A percentile compares a stretch with the other conserved stretches of the same genome.
Evolutionary conservation across 2,797 vertebrate species (phyloP).

Genomic region (Paramormyrops hopkinsi): DNA sequence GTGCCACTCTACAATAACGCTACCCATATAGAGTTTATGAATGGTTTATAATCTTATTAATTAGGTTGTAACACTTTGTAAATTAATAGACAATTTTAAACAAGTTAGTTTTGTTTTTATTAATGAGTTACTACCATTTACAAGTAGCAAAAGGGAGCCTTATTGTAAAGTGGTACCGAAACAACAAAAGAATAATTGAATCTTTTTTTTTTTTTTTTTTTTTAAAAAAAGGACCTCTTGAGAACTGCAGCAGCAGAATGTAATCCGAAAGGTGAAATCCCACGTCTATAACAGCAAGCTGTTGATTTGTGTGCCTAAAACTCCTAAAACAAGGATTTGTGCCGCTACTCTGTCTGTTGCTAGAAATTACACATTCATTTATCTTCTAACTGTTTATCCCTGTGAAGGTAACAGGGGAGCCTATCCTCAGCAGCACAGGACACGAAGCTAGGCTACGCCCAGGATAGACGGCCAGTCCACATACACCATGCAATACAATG

Average conservation of each 20-base stretch:
- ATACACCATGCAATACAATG: background rate
- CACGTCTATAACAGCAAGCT: background rate
- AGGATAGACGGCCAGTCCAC: background rate
- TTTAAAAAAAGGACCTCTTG: no score
- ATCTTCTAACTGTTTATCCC: background rate
- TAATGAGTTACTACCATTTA: background rate
- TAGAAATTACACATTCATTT: background rate
- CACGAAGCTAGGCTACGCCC: background rate
- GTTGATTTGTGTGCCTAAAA: background rate
- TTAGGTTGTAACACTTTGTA: background rate
- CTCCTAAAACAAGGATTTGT: background rate
- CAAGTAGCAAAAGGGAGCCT: background rate
- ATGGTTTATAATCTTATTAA: background rate
- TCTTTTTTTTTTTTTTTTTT: background rate
- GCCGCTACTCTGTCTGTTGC: background rate
- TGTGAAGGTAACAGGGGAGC: background rate
- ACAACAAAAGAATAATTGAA: background rate
- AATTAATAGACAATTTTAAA: background rate
- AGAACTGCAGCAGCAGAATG: background rate
- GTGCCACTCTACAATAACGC: background rate
- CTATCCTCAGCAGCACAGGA: background rate
- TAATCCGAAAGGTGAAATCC: background rate
- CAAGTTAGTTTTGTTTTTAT: background rate
- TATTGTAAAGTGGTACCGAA: background rate
- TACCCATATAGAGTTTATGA: background rate